These are phyloP conservation scores for Lordiphosa fenestrarum DNA, from an alignment of 2,888 invertebrate species.

Conservation along the genomic window DNA sequence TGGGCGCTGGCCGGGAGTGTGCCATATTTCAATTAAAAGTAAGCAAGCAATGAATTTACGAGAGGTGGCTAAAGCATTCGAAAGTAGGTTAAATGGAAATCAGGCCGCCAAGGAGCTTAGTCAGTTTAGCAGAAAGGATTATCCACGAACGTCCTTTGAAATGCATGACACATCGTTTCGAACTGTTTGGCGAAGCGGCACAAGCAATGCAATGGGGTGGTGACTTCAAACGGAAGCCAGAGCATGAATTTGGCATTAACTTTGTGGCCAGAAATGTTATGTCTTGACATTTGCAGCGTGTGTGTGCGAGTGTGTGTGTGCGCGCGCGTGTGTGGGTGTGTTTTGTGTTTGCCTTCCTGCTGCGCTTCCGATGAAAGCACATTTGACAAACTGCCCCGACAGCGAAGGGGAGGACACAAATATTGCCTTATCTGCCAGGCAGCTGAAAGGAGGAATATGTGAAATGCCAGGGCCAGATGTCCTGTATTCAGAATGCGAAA, in stretches of 20 bases:
- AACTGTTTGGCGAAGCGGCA: conserved; percentile 10
- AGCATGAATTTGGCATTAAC: conserved; percentile 60
- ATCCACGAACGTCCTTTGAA: conserved; percentile 46
- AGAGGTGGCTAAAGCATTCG: conserved; percentile 19
- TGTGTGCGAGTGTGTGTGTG: conserved; percentile 4
- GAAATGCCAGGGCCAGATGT: conserved; percentile 7
- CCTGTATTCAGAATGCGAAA: too few relatives aligned
- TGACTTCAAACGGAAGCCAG: conserved; percentile 21
- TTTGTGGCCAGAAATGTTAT: conserved; percentile 47
- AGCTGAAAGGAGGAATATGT: conserved; percentile 1
- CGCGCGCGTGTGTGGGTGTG: conserved; percentile 6
- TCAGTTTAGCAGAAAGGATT: conserved; percentile 47
- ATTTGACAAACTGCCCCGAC: conserved; percentile 54
- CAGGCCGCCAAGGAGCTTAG: conserved; percentile 22
- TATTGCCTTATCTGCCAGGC: conserved; percentile 2
- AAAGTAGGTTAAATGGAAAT: conserved; percentile 60
- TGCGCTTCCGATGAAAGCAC: conserved; percentile 32
- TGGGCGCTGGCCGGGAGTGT: conserved; percentile 12
- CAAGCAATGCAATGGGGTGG: neutral
- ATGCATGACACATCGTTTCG: conserved; percentile 42
- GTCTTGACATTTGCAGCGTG: conserved; percentile 43
- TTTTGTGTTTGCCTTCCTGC: conserved; percentile 27
- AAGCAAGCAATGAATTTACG: conserved; percentile 62
- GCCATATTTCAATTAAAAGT: conserved; percentile 73
- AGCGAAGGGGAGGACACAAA: conserved; percentile 12